These are phyloP conservation scores for Moxostoma hubbsi DNA, from an alignment of 2,797 vertebrate genomes.

Conservation along the genomic window DNA sequence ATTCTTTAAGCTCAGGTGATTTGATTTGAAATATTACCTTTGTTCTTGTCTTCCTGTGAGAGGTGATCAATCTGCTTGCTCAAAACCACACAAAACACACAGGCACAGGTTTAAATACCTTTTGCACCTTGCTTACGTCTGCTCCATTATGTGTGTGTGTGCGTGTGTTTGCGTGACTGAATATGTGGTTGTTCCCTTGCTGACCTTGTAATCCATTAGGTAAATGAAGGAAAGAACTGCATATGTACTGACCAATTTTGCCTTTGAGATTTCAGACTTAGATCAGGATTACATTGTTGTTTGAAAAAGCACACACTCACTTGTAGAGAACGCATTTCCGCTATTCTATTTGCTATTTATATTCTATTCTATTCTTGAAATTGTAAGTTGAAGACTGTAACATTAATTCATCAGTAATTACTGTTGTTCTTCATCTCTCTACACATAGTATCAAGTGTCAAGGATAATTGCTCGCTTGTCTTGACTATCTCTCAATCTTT, in stretches of 20 bases:
- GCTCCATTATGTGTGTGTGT: constrained; percentile 58
- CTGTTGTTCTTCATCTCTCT: constrained; percentile 29
- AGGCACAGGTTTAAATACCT: not conserved
- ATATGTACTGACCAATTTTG: constrained; percentile 58
- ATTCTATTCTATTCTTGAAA: not conserved
- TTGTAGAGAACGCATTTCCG: not conserved
- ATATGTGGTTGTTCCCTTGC: constrained; percentile 56
- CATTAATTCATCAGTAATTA: constrained; percentile 34
- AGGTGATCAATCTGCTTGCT: constrained; percentile 4
- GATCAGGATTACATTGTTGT: constrained; percentile 2
- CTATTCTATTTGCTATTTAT: not conserved
- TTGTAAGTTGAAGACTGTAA: constrained; percentile 9
- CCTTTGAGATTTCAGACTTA: constrained; percentile 59
- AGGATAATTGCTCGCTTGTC: constrained; percentile 69
- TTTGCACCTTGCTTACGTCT: constrained; percentile 14
- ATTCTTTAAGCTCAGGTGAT: not conserved
- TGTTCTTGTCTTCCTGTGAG: constrained; percentile 13
- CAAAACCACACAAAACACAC: not conserved
- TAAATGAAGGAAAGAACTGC: constrained; percentile 63
- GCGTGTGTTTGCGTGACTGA: not conserved
- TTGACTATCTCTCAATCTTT: constrained; percentile 58
- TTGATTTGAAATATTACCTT: constrained; percentile 14
- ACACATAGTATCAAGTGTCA: constrained; percentile 66
- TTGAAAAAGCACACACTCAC: constrained; percentile 5
- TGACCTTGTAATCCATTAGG: constrained; percentile 69